Percentiles rank a stretch among this genome's conserved stretches.
Conservation (phyloP, 1,140 invertebrate genomes). For the Ceratoteleas bidentatus region DNA sequence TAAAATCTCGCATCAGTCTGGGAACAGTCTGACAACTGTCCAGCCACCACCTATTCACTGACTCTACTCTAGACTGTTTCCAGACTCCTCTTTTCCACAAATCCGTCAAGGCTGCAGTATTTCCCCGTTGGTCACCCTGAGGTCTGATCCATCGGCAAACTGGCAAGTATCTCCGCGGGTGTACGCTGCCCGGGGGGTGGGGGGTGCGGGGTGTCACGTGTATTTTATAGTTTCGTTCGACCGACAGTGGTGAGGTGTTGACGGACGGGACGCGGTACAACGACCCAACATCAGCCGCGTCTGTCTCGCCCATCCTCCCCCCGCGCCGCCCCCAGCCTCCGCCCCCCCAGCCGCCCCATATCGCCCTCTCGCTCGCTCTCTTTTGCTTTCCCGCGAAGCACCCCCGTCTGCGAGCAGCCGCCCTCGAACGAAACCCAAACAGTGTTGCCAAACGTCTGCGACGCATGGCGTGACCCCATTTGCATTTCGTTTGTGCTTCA, state of each 20-base stretch:
- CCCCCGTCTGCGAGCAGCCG: slow-evolving; percentile 72
- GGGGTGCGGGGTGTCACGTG: slow-evolving; percentile 75
- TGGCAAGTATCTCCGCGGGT: slow-evolving; percentile 59
- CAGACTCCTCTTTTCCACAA: too few species aligned
- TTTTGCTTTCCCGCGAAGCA: slow-evolving; percentile 68
- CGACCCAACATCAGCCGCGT: slow-evolving; percentile 72
- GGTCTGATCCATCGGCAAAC: slow-evolving; percentile 37
- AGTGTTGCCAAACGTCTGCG: slow-evolving; percentile 80
- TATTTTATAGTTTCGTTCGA: slow-evolving; percentile 78
- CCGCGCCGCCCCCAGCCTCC: slow-evolving; percentile 34
- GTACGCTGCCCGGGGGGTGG: slow-evolving; percentile 60
- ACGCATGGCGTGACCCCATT: slow-evolving; percentile 76
- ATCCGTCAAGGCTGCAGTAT: too few species aligned
- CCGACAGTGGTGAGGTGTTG: slow-evolving; percentile 76
- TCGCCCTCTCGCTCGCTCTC: slow-evolving; percentile 54
- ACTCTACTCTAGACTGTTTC: too few species aligned
- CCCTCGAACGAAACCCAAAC: slow-evolving; percentile 75
- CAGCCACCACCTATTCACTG: too few species aligned
- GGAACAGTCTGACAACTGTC: too few species aligned
- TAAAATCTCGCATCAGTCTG: too few species aligned
- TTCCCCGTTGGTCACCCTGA: too few species aligned
- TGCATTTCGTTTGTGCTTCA: slow-evolving; percentile 77
- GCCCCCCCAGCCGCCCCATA: slow-evolving; percentile 52
- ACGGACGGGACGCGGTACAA: slow-evolving; percentile 78
- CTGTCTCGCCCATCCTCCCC: slow-evolving; percentile 58